Evolutionary conservation across 2,888 invertebrate genomes (phyloP).

Genomic region (Latrodectus elegans): DNA sequence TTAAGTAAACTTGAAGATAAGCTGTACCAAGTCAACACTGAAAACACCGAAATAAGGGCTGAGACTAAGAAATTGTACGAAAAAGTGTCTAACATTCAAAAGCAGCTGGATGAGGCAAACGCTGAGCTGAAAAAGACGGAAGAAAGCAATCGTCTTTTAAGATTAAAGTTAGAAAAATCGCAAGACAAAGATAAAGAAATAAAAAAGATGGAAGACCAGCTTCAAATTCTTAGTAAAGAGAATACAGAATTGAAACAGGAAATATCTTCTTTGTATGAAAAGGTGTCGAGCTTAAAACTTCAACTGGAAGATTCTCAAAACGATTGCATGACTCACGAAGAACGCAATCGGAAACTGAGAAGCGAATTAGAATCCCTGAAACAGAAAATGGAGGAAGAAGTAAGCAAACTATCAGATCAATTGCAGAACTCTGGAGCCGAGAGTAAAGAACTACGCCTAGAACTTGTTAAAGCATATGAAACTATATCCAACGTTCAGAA

Average conservation of each 20-base stretch:
- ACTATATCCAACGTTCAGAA: constrained; percentile 60
- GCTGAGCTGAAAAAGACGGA: constrained; percentile 59
- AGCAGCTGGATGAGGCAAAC: constrained; percentile 56
- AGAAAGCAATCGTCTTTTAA: constrained; percentile 57
- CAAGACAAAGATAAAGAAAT: constrained; percentile 62
- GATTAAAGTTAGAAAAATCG: constrained; percentile 60
- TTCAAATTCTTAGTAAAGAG: constrained; percentile 47
- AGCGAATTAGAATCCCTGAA: constrained; percentile 46
- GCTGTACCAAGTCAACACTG: constrained; percentile 55
- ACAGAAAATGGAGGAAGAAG: constrained; percentile 57
- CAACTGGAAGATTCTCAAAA: constrained; percentile 65
- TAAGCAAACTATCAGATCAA: constrained; percentile 41
- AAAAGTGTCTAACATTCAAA: constrained; percentile 56
- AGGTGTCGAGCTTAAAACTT: constrained; percentile 57
- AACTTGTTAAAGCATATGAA: constrained; percentile 61
- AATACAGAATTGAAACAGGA: constrained; percentile 63
- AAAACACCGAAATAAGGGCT: constrained; percentile 59
- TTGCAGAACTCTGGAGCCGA: constrained; percentile 43
- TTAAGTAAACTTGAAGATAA: constrained; percentile 57
- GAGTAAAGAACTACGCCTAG: constrained; percentile 58
- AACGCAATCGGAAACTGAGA: constrained; percentile 54
- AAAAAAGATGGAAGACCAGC: constrained; percentile 64
- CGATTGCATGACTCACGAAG: constrained; percentile 62
- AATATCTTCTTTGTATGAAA: constrained; percentile 45
- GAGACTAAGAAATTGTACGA: constrained; percentile 63